These are phyloP conservation scores for Tyria jacobaeae DNA, from an alignment of 2,888 invertebrate genomes.

Conservation along the genomic window DNA sequence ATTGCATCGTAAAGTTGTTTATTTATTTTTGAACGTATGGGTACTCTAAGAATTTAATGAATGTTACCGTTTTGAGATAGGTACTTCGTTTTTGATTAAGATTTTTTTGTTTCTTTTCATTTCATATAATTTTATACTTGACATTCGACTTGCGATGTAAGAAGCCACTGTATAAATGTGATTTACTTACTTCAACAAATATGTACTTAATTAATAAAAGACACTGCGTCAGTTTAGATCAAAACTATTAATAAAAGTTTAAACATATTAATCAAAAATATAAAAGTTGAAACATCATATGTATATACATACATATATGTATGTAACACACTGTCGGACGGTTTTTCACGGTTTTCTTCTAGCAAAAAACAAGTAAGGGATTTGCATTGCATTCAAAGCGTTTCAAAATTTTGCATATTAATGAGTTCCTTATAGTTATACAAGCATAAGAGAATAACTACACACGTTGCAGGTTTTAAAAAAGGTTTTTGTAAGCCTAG, in stretches of 20 bases:
- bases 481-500: conserved; percentile 26
- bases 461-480: conserved; percentile 21
- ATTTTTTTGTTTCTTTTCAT: not conserved
- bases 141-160: too few species aligned
- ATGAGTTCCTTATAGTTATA: conserved; percentile 39
- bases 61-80: not conserved
- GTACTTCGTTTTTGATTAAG: not conserved
- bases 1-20: not conserved
- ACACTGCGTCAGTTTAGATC: not conserved
- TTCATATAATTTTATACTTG: not conserved
- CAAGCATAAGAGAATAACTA: conserved; percentile 18
- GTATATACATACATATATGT: too few species aligned
- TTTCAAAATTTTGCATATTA: conserved; percentile 57
- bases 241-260: too few species aligned
- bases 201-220: too few species aligned
- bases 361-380: conserved; percentile 36
- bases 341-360: conserved; percentile 21
- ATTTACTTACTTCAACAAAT: not conserved
- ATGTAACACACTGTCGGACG: too few species aligned
- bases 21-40: too few species aligned
- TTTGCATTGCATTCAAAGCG: conserved; percentile 49
- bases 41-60: not conserved
- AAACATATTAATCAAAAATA: not conserved
- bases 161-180: not conserved
- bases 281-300: not conserved